phyloP scores from a whole-genome alignment of 1,140 invertebrate species.

The Papilio helenus region DNA sequence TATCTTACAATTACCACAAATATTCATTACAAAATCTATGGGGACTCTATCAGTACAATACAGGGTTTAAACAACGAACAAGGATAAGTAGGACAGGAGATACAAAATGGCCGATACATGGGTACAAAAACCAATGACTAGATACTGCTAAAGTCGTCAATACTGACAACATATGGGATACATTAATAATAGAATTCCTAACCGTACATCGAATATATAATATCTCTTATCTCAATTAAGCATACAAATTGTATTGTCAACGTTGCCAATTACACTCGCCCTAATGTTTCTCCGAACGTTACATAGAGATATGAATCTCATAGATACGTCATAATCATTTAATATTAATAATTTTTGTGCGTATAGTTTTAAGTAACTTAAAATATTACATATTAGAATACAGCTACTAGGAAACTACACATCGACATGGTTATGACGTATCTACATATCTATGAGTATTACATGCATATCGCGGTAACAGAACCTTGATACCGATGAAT shows the following conservation, averaged over 20 bases:
- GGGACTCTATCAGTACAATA: constrained; percentile 31
- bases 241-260: constrained; percentile 79
- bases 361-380: constrained; percentile 23
- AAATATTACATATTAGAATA: not conserved
- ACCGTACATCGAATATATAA: constrained; percentile 57
- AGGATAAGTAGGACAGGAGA: constrained; percentile 10
- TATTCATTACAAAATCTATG: constrained; percentile 40
- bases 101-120: constrained; percentile 54
- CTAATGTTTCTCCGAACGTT: constrained; percentile 62
- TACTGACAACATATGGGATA: constrained; percentile 11
- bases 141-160: constrained; percentile 47
- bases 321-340: constrained; percentile 33
- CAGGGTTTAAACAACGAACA: constrained; percentile 8
- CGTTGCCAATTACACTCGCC: constrained; percentile 75
- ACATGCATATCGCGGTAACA: constrained; percentile 54
- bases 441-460: constrained; percentile 51
- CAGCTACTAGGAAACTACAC: constrained; percentile 15
- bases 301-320: constrained; percentile 52
- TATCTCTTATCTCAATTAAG: constrained; percentile 64
- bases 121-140: constrained; percentile 68
- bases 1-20: constrained; percentile 44
- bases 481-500: constrained; percentile 29
- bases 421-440: constrained; percentile 18
- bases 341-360: constrained; percentile 31
- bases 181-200: constrained; percentile 50